These are phyloP conservation scores for Vulpes vulpes DNA, from an alignment of 2,113 vertebrate genomes.

Conservation along the genomic window DNA sequence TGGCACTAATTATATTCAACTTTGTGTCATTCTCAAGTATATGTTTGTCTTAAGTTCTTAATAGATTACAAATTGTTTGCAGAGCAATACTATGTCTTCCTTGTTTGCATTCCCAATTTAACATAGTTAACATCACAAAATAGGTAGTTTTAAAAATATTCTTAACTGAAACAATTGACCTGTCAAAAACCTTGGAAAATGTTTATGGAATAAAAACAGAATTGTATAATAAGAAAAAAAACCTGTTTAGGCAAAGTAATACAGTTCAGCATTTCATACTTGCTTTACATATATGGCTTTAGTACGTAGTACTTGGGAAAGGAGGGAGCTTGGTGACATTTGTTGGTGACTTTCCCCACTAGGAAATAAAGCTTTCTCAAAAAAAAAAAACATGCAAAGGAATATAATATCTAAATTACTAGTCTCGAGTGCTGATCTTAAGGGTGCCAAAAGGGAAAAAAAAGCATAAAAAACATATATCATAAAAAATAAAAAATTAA, in stretches of 20 bases:
- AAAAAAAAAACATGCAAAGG: neutral
- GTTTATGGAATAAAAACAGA: neutral
- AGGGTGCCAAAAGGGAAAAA: neutral
- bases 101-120: neutral
- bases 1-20: neutral
- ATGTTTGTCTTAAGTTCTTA: neutral
- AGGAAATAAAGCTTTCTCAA: neutral
- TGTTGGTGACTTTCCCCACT: neutral
- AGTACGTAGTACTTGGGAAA: neutral
- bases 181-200: neutral
- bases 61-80: neutral
- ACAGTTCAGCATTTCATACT: neutral
- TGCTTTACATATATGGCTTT: neutral
- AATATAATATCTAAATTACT: neutral
- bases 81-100: neutral
- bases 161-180: neutral
- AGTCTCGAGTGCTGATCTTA: neutral
- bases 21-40: neutral
- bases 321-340: neutral
- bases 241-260: neutral
- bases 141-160: neutral
- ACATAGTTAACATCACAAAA: neutral
- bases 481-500: neutral
- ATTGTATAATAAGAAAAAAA: neutral
- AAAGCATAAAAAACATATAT: neutral